Conservation (phyloP, 2,113 vertebrate genomes). For the Motacilla alba region DNA sequence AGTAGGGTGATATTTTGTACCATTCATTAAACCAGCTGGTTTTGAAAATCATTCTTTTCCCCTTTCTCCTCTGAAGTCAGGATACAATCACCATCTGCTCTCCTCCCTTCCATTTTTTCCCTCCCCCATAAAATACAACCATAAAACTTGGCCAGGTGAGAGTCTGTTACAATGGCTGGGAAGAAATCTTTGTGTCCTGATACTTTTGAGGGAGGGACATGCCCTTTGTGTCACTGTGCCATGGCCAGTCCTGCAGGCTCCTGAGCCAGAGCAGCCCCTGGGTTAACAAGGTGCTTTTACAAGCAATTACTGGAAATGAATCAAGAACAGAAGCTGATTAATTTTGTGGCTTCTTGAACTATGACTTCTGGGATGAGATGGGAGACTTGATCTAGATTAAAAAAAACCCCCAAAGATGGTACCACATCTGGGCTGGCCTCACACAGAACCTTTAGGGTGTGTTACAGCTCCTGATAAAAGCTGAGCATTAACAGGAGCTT, state of each 20-base stretch:
- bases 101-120: background rate
- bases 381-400: background rate
- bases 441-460: rapidly evolving
- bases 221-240: background rate
- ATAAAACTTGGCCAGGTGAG: background rate
- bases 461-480: background rate
- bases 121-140: background rate
- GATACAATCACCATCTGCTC: background rate
- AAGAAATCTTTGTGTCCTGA: background rate
- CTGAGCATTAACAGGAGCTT: background rate
- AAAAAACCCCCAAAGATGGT: background rate
- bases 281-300: background rate
- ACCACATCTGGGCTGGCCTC: background rate
- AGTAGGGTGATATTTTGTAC: background rate
- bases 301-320: background rate
- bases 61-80: background rate
- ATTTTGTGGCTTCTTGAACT: background rate
- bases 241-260: background rate
- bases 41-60: background rate
- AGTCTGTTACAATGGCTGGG: background rate
- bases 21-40: background rate
- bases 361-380: background rate
- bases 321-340: background rate
- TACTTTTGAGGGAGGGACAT: background rate
- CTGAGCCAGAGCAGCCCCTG: background rate